These are phyloP conservation scores for Chaetorhynchus papuensis DNA, from an alignment of 2,113 vertebrate genomes.

Conservation along the genomic window DNA sequence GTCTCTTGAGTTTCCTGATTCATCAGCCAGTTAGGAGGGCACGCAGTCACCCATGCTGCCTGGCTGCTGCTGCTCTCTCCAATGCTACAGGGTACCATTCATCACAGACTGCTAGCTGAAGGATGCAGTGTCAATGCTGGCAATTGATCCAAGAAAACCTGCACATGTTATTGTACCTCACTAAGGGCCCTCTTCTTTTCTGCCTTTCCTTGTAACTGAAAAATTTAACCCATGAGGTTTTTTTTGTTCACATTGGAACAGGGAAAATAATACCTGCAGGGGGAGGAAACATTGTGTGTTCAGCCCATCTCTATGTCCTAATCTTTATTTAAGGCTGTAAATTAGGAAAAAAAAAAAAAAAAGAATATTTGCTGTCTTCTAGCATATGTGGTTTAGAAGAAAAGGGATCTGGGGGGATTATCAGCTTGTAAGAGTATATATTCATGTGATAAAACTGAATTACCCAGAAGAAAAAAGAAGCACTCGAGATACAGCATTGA, in stretches of 20 bases:
- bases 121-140: conserved; percentile 11
- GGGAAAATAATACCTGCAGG: neutral
- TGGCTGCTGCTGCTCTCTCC: conserved; percentile 3
- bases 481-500: neutral
- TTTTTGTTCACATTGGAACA: neutral
- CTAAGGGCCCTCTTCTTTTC: neutral
- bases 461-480: neutral
- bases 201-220: neutral
- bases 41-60: neutral
- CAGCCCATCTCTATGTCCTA: neutral
- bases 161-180: neutral
- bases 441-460: neutral
- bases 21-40: conserved; percentile 63
- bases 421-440: neutral
- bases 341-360: neutral
- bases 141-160: conserved; percentile 50
- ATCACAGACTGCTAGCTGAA: conserved; percentile 54
- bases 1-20: conserved; percentile 41
- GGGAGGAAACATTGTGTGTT: neutral
- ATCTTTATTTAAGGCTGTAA: neutral
- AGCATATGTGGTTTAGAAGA: neutral
- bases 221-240: neutral
- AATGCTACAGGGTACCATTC: conserved; percentile 54
- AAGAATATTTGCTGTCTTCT: neutral
- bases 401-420: neutral